A percentile compares a stretch with the other conserved stretches of the same genome.
phyloP scores from a whole-genome alignment of 2,113 vertebrate genomes.

The Tiliqua scincoides region DNA sequence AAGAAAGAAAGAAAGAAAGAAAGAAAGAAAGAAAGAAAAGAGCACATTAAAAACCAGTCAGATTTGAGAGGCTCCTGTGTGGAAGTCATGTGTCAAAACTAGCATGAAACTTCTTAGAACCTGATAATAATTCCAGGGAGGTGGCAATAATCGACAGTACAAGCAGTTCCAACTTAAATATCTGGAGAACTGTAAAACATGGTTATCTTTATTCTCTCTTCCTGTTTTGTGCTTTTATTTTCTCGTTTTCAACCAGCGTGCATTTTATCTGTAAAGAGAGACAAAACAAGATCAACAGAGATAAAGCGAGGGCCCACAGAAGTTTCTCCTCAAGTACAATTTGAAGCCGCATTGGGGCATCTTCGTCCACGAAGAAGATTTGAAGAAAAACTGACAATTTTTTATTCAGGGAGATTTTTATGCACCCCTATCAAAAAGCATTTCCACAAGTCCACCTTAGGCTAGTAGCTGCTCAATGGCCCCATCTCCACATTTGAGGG shows the following conservation, averaged over 20 bases:
- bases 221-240: not conserved
- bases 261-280: not conserved
- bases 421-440: not conserved
- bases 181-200: not conserved
- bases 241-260: not conserved
- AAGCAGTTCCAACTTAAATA: not conserved
- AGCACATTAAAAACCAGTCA: not conserved
- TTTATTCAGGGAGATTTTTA: not conserved
- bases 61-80: not conserved
- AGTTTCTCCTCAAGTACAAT: not conserved
- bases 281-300: too few relatives aligned
- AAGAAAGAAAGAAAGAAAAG: too few relatives aligned
- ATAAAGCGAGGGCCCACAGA: not conserved
- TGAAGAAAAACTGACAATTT: not conserved
- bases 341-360: too few relatives aligned
- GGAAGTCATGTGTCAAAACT: not conserved
- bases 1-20: too few relatives aligned
- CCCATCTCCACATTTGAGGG: not conserved
- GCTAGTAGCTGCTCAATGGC: not conserved
- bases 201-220: not conserved
- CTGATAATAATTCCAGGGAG: not conserved
- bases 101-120: not conserved
- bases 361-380: too few relatives aligned
- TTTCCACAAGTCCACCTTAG: not conserved
- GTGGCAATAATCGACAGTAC: not conserved